Percentiles rank a stretch among this genome's conserved stretches.
Evolutionary conservation across 2,113 vertebrate genomes (phyloP).

Genomic region (Hippoglossus stenolepis): DNA sequence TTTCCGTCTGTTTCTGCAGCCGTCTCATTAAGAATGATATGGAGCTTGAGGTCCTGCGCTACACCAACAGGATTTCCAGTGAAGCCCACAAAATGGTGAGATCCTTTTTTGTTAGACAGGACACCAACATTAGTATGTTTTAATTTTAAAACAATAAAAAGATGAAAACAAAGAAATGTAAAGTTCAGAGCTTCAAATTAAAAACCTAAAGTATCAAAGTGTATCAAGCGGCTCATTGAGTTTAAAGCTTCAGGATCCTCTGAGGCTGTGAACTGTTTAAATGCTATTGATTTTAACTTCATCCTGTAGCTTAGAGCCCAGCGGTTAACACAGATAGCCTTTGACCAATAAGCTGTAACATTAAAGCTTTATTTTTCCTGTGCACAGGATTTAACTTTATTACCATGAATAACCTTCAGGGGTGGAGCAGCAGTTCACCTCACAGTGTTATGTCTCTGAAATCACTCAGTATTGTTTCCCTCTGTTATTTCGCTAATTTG

Average conservation of each 20-base stretch:
- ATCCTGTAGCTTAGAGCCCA: constrained; percentile 25
- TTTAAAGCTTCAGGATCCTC: not conserved
- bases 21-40: constrained; percentile 95
- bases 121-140: not conserved
- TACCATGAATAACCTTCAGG: constrained; percentile 6
- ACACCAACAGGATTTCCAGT: constrained; percentile 96
- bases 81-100: constrained; percentile 96
- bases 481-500: not conserved
- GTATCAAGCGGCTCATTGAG: too few relatives aligned
- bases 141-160: not conserved
- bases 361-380: constrained; percentile 34
- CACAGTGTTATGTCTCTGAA: constrained; percentile 8
- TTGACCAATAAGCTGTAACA: constrained; percentile 45
- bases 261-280: constrained; percentile 1
- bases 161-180: not conserved
- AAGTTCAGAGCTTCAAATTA: not conserved
- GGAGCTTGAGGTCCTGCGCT: constrained; percentile 96
- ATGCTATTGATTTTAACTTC: constrained; percentile 31
- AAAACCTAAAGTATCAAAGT: constrained; percentile 4
- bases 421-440: constrained; percentile 10
- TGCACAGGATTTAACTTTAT: constrained; percentile 11
- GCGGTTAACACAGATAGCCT: constrained; percentile 22
- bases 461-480: not conserved
- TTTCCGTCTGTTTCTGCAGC: constrained; percentile 75
- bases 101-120: not conserved